Evolutionary conservation across 2,888 invertebrate genomes (phyloP).

Genomic region (Alloscopus bannaensis): DNA sequence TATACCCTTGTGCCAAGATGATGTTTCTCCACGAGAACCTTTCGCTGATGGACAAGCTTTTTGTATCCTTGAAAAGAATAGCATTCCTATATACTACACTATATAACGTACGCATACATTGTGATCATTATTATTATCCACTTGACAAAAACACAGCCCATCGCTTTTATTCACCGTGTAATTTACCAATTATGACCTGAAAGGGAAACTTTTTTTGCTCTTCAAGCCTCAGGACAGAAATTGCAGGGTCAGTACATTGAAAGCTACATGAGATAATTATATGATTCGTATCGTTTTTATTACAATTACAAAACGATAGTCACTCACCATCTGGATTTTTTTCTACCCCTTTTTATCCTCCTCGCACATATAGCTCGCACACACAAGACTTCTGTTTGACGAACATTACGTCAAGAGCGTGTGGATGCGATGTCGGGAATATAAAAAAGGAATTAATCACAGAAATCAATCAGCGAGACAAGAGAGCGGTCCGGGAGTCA

Average conservation of each 20-base stretch:
- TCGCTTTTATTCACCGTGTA: constrained; percentile 44
- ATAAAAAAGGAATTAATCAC: constrained; percentile 54
- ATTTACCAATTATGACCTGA: constrained; percentile 62
- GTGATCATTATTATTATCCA: constrained; percentile 33
- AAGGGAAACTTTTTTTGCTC: constrained; percentile 47
- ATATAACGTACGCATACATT: not conserved
- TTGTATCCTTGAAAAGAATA: constrained; percentile 23
- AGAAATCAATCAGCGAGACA: constrained; percentile 54
- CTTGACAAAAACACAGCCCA: constrained; percentile 50
- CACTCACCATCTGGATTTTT: constrained; percentile 41
- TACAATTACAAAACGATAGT: constrained; percentile 12
- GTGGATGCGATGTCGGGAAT: constrained; percentile 1
- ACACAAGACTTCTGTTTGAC: not conserved
- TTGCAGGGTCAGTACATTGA: constrained; percentile 57
- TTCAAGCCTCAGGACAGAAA: constrained; percentile 39
- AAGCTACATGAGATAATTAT: constrained; percentile 47
- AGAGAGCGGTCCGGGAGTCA: constrained; percentile 52
- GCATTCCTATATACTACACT: not conserved
- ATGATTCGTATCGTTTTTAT: constrained; percentile 47
- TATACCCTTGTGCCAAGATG: not conserved
- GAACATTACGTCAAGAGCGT: too few species aligned
- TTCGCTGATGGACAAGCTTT: constrained; percentile 4
- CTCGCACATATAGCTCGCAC: not conserved
- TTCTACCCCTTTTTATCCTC: not conserved
- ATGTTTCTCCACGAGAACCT: not conserved